Conservation (phyloP, 2,113 vertebrate genomes). For the Tragulus kanchil region DNA sequence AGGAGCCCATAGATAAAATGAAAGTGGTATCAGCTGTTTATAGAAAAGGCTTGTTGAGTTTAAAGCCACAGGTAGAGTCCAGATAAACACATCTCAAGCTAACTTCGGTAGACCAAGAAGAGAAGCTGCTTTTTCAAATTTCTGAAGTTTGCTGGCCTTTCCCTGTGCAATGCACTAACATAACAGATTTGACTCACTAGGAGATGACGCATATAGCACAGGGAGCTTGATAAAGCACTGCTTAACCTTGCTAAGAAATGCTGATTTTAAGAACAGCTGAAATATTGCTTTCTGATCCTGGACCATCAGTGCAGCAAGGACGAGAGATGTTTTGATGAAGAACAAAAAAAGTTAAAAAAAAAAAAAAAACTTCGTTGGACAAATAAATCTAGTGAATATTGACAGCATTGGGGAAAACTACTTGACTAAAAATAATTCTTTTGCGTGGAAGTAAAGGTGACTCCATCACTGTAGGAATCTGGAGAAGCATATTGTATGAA, state of each 20-base stretch:
- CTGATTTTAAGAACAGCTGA: slow-evolving; percentile 87
- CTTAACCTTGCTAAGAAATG: slow-evolving; percentile 88
- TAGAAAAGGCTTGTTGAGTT: slow-evolving; percentile 39
- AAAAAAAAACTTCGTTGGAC: background rate
- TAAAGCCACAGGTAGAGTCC: background rate
- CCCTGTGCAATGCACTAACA: slow-evolving; percentile 76
- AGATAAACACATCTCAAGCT: slow-evolving; percentile 64
- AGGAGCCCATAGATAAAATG: background rate
- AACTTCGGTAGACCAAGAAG: slow-evolving; percentile 8
- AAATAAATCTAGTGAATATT: background rate
- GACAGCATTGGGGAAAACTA: slow-evolving; percentile 76
- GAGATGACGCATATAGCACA: slow-evolving; percentile 89
- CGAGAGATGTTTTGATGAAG: slow-evolving; percentile 85
- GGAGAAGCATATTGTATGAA: slow-evolving; percentile 57
- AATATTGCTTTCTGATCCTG: slow-evolving; percentile 90
- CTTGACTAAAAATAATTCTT: slow-evolving; percentile 85
- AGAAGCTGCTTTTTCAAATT: slow-evolving; percentile 65
- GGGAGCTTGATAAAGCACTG: slow-evolving; percentile 88
- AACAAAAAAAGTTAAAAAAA: slow-evolving; percentile 7
- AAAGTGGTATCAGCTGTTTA: slow-evolving; percentile 44
- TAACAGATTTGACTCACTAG: slow-evolving; percentile 89
- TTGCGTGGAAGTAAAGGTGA: slow-evolving; percentile 63
- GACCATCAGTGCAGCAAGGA: slow-evolving; percentile 86
- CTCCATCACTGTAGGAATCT: slow-evolving; percentile 46
- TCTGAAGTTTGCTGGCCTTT: slow-evolving; percentile 76